Conservation (phyloP, 2,797 vertebrate species). For the Sebastes wilsoni region DNA sequence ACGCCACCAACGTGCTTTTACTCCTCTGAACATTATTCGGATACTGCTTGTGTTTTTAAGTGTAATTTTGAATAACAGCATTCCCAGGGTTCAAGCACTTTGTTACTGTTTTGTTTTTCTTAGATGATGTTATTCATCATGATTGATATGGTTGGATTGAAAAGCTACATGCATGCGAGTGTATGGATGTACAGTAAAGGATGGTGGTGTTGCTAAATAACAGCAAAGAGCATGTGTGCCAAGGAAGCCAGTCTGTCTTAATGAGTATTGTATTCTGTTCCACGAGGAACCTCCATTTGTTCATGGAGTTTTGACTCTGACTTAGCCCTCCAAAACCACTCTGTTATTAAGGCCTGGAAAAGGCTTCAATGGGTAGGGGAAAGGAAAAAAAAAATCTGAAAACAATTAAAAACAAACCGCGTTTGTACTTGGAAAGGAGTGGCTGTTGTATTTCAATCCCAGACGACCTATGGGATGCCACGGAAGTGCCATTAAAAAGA, state of each 20-base stretch:
- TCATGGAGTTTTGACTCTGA: constrained; percentile 65
- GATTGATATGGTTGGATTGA: not conserved
- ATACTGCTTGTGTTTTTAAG: not conserved
- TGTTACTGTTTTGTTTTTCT: not conserved
- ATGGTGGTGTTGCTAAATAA: not conserved
- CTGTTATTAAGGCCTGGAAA: constrained; percentile 72
- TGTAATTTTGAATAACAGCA: not conserved
- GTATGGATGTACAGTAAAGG: not conserved
- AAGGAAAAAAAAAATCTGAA: constrained; percentile 76
- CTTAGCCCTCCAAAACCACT: constrained; percentile 68
- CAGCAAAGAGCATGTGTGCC: not conserved
- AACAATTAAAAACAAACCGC: constrained; percentile 81
- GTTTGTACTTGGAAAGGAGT: constrained; percentile 78
- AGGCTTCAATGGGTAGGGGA: constrained; percentile 42
- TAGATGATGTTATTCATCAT: not conserved
- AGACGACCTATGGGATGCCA: constrained; percentile 74
- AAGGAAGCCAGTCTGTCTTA: not conserved
- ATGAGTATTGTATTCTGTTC: constrained; percentile 22
- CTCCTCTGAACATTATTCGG: not conserved
- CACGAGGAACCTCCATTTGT: constrained; percentile 45
- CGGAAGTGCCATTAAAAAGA: constrained; percentile 82
- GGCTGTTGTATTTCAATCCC: constrained; percentile 75
- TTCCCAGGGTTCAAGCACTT: not conserved
- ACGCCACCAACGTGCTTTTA: not conserved
- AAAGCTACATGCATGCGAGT: not conserved